Percentiles rank a stretch among this genome's conserved stretches.
These are phyloP conservation scores for Nemoura dubitans DNA, from an alignment of 2,888 invertebrate species.

Conservation along the genomic window DNA sequence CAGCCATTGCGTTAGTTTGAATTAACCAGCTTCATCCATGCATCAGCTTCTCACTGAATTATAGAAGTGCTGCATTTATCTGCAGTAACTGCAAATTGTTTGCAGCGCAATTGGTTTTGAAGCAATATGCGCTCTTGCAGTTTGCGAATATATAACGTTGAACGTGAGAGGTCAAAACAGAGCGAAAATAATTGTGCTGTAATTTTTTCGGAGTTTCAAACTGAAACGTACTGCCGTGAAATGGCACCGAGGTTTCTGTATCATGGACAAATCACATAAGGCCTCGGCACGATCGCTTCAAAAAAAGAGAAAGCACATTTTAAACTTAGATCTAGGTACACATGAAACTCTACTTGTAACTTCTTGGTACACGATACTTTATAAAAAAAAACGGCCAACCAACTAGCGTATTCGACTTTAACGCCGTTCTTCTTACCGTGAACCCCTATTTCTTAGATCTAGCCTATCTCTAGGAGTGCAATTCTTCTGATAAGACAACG, in stretches of 20 bases:
- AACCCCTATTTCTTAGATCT: not conserved
- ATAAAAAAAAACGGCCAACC: not conserved
- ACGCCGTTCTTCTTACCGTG: not conserved
- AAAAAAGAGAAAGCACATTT: conserved; percentile 1
- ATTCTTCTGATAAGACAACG: not conserved
- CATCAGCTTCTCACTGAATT: too few relatives aligned
- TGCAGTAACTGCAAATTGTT: too few relatives aligned
- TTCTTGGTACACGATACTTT: too few relatives aligned
- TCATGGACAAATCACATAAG: not conserved
- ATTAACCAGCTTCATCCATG: too few relatives aligned
- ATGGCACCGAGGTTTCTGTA: not conserved
- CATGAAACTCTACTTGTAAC: too few relatives aligned
- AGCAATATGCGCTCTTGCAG: not conserved
- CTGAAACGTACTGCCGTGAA: too few relatives aligned
- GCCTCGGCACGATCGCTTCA: not conserved
- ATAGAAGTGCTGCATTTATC: too few relatives aligned
- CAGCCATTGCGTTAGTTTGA: too few relatives aligned
- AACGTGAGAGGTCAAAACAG: not conserved
- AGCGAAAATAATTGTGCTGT: not conserved
- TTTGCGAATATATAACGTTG: not conserved
- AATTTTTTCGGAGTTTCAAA: not conserved
- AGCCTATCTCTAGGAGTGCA: too few relatives aligned
- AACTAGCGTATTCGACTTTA: not conserved
- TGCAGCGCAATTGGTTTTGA: too few relatives aligned
- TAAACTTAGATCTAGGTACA: not conserved